These are phyloP conservation scores for Telmatherina bonti DNA, from an alignment of 2,797 vertebrate species.

Conservation along the genomic window DNA sequence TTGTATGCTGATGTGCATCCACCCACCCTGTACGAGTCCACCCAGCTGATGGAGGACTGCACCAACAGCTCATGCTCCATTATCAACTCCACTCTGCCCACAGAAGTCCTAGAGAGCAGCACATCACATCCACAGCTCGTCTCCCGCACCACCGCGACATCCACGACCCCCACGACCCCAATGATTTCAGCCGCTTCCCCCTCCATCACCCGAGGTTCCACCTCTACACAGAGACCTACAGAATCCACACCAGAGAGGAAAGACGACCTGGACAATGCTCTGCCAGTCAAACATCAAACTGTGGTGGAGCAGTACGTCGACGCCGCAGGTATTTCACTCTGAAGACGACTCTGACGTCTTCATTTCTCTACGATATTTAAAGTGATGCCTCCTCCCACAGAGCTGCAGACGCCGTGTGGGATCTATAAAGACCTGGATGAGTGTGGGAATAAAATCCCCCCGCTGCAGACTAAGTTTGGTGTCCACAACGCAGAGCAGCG, in stretches of 20 bases:
- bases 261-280: neutral
- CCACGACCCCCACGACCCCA: neutral
- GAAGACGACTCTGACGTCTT: neutral
- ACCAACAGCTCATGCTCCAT: conserved; percentile 31
- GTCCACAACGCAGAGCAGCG: conserved; percentile 74
- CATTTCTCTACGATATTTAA: too few relatives aligned
- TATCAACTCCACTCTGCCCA: conserved; percentile 26
- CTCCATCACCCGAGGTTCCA: fast-evolving
- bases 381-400: conserved; percentile 53
- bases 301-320: neutral
- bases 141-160: neutral
- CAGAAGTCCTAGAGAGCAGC: conserved; percentile 2
- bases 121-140: neutral
- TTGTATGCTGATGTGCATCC: conserved; percentile 83
- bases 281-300: conserved; percentile 1
- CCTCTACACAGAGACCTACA: neutral
- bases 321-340: conserved; percentile 44
- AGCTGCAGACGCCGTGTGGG: conserved; percentile 57
- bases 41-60: conserved; percentile 18
- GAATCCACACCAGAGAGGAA: neutral
- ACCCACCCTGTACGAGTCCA: conserved; percentile 75
- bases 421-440: conserved; percentile 79
- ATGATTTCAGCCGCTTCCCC: fast-evolving
- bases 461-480: conserved; percentile 80
- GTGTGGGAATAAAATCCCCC: conserved; percentile 81